Conservation (phyloP, 1,140 invertebrate species). For the Neotoxoptera formosana region DNA sequence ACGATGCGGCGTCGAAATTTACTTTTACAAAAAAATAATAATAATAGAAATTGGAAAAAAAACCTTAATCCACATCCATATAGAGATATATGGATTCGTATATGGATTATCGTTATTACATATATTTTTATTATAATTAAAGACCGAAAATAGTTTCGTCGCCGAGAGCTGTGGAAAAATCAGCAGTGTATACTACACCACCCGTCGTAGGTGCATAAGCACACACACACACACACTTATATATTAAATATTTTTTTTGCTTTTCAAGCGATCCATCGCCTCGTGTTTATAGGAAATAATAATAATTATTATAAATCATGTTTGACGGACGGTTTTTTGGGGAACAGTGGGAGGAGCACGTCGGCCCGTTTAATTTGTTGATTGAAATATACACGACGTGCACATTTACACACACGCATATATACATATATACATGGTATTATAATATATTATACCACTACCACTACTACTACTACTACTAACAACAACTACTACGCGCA, state of each 20-base stretch:
- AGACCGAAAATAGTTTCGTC: not conserved
- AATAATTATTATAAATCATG: conserved; percentile 46
- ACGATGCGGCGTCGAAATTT: not conserved
- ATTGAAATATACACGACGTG: conserved; percentile 45
- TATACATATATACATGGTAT: not conserved
- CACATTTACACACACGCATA: not conserved
- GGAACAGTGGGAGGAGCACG: not conserved
- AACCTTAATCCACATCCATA: not conserved
- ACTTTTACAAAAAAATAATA: not conserved
- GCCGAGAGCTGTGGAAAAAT: not conserved
- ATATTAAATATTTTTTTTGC: not conserved
- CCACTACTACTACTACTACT: not conserved
- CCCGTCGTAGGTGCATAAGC: not conserved
- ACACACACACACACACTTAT: too few relatives aligned
- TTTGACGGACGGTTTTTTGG: conserved; percentile 10
- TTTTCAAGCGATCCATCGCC: not conserved
- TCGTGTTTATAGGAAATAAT: conserved; percentile 10
- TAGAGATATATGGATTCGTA: not conserved
- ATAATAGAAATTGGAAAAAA: not conserved
- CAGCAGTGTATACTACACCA: not conserved
- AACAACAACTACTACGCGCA: not conserved
- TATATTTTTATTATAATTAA: not conserved
- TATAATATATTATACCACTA: not conserved
- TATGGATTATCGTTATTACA: not conserved
- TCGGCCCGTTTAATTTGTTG: conserved; percentile 56